Conservation (phyloP, 2,797 vertebrate genomes). For the Lepus oiostolus region DNA sequence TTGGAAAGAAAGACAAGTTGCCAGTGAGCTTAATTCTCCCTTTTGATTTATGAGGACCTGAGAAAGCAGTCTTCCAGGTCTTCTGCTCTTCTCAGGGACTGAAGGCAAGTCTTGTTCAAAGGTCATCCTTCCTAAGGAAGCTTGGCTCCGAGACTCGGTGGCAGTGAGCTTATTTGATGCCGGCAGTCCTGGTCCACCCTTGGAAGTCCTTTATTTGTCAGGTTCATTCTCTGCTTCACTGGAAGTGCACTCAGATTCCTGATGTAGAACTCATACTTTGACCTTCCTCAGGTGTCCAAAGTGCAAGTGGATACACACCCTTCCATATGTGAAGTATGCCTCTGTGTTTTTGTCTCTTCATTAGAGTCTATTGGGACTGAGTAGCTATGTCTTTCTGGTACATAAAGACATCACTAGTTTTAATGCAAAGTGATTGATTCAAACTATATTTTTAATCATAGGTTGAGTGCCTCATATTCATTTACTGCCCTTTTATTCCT, state of each 20-base stretch:
- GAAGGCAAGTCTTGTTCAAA: slow-evolving; percentile 32
- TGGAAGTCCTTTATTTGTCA: neutral
- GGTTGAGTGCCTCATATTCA: neutral
- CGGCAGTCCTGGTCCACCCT: neutral
- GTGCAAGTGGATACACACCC: neutral
- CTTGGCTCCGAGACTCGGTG: neutral
- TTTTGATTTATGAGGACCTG: slow-evolving; percentile 47
- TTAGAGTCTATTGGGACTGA: neutral
- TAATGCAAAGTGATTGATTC: neutral
- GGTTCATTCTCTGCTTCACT: neutral
- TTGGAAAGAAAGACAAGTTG: neutral
- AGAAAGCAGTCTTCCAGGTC: neutral
- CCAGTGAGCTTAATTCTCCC: neutral
- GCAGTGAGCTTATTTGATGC: neutral
- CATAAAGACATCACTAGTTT: slow-evolving; percentile 25
- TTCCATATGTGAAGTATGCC: neutral
- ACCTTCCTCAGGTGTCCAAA: neutral
- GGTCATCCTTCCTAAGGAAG: slow-evolving; percentile 1
- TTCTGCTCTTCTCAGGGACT: slow-evolving; percentile 24
- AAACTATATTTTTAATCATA: neutral
- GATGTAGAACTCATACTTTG: slow-evolving; percentile 39
- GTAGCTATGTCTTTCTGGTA: neutral
- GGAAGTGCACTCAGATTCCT: neutral
- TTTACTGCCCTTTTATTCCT: slow-evolving; percentile 43
- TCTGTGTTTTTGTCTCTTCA: slow-evolving; percentile 4